Evolutionary conservation across 2,113 vertebrate species (phyloP).

Genomic region (Oncorhynchus mykiss): DNA sequence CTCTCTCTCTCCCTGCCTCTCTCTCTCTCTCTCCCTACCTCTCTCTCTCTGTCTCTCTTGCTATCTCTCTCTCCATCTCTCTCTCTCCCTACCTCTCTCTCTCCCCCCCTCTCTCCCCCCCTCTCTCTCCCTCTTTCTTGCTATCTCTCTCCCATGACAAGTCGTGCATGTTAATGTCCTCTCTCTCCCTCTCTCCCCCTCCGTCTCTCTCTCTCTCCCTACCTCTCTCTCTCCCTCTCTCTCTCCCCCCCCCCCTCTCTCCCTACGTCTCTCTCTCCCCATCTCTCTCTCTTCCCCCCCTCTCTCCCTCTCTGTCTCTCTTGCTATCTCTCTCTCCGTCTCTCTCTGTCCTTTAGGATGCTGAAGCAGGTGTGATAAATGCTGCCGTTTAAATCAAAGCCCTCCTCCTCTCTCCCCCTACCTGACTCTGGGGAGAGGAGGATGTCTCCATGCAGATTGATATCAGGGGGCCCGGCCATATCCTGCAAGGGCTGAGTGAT

Average conservation of each 20-base stretch:
- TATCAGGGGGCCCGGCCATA: constrained; percentile 59
- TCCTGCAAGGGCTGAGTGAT: constrained; percentile 68
- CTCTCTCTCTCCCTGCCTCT: no score
- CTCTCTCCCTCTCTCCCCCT: background rate
- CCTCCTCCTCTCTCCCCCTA: constrained; percentile 20
- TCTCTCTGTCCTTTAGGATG: constrained; percentile 52
- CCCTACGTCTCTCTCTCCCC: background rate
- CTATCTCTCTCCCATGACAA: background rate
- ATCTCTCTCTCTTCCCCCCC: no score
- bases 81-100: background rate
- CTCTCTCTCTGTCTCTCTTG: no score
- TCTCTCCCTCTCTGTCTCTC: background rate
- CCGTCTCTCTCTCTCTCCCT: background rate
- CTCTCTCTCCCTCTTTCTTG: background rate
- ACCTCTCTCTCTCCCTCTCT: constrained; percentile 33
- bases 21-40: no score
- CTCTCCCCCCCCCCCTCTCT: no score
- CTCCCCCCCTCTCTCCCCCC: accelerated
- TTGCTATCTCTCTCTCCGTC: constrained; percentile 9
- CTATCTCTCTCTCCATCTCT: background rate
- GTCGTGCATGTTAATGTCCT: no score
- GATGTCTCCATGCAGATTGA: constrained; percentile 70
- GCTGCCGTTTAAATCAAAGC: constrained; percentile 70
- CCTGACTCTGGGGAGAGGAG: constrained; percentile 60
- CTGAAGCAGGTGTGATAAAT: constrained; percentile 72